Conservation (phyloP, 2,797 vertebrate genomes). For the Mycteria americana region DNA sequence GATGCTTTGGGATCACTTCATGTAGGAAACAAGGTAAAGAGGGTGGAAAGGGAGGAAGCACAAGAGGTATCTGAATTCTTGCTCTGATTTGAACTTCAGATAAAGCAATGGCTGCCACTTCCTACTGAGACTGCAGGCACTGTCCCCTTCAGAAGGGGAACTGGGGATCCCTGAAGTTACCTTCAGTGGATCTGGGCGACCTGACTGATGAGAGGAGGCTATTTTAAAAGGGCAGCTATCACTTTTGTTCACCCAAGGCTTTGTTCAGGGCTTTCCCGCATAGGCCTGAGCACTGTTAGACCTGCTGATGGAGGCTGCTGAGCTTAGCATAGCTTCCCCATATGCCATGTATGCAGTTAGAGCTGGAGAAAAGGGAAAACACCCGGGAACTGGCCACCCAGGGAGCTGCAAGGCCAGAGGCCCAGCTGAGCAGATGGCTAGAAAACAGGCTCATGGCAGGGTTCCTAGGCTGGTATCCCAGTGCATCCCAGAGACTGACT, state of each 20-base stretch:
- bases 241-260: not conserved
- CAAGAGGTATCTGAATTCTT: not conserved
- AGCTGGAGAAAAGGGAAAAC: not conserved
- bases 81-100: not conserved
- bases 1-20: not conserved
- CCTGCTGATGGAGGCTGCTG: not conserved
- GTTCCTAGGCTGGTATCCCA: not conserved
- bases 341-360: not conserved
- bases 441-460: not conserved
- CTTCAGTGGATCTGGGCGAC: not conserved
- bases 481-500: not conserved
- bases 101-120: not conserved
- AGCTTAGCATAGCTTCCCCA: not conserved
- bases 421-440: not conserved
- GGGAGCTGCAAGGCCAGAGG: not conserved
- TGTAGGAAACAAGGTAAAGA: not conserved
- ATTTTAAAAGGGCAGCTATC: not conserved
- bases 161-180: not conserved
- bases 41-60: not conserved
- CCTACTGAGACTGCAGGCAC: not conserved
- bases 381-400: not conserved
- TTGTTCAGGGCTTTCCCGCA: not conserved
- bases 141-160: not conserved
- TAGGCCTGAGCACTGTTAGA: not conserved
- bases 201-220: not conserved